phyloP scores from a whole-genome alignment of 2,888 invertebrate species.

The Rotaria socialis region DNA sequence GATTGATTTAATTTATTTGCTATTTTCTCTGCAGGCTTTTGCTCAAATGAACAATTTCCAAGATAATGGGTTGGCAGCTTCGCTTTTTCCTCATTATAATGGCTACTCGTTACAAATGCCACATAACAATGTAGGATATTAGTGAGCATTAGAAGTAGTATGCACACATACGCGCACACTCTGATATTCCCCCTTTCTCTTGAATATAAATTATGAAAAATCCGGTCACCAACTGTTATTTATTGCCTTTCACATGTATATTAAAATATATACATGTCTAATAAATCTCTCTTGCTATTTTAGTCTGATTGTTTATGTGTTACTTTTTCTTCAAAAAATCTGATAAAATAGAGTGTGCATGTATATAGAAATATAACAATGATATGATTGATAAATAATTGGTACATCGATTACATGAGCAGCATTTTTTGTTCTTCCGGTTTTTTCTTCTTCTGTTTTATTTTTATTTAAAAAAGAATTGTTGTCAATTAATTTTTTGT shows the following conservation, averaged over 20 bases:
- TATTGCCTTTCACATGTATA: neutral
- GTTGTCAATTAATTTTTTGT: neutral
- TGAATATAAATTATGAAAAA: neutral
- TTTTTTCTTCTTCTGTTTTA: neutral
- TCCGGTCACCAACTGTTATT: neutral
- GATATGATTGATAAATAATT: neutral
- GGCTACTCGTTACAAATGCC: constrained; percentile 12
- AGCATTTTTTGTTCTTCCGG: neutral
- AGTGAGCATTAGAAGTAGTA: neutral
- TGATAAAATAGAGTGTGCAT: neutral
- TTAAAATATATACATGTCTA: neutral
- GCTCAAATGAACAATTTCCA: constrained; percentile 29
- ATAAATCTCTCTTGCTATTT: neutral
- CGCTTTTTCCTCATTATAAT: neutral
- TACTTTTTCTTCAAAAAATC: neutral
- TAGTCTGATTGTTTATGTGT: neutral
- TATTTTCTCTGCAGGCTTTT: neutral
- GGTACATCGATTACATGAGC: neutral
- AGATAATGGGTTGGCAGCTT: neutral
- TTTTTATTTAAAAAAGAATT: neutral
- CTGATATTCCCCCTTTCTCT: neutral
- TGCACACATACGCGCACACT: neutral
- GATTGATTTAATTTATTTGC: constrained; percentile 14
- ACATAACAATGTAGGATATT: constrained; percentile 35
- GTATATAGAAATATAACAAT: neutral